These are phyloP conservation scores for Dasypogon diadema DNA, from an alignment of 2,888 invertebrate species.

Conservation along the genomic window DNA sequence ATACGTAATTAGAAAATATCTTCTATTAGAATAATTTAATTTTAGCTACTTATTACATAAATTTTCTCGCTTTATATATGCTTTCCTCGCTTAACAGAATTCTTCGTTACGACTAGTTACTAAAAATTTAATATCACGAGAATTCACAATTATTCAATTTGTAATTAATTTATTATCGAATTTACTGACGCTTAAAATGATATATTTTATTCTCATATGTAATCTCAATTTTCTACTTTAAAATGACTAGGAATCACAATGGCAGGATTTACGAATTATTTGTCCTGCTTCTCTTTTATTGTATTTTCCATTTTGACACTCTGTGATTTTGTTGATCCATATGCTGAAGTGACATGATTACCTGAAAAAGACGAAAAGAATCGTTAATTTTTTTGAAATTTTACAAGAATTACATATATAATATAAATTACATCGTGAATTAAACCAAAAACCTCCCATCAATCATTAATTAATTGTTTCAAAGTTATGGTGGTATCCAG, in stretches of 20 bases:
- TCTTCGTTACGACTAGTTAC: slow-evolving; percentile 16
- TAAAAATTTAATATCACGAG: slow-evolving; percentile 41
- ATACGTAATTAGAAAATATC: slow-evolving; percentile 32
- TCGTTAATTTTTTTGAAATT: too few species aligned
- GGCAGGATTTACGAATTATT: slow-evolving; percentile 17
- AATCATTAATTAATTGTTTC: too few species aligned
- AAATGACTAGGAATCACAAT: slow-evolving; percentile 47
- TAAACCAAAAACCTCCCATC: too few species aligned
- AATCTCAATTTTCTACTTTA: slow-evolving; percentile 40
- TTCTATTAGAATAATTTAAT: background rate
- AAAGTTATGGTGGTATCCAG: too few species aligned
- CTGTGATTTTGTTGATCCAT: too few species aligned
- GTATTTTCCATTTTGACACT: too few species aligned
- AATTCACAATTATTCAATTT: slow-evolving; percentile 23
- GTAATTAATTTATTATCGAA: slow-evolving; percentile 34
- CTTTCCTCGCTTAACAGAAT: slow-evolving; percentile 23
- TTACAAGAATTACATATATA: too few species aligned
- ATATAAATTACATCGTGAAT: too few species aligned
- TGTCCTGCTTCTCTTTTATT: background rate
- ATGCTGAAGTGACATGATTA: too few species aligned
- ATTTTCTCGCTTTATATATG: slow-evolving; percentile 8
- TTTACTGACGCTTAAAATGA: slow-evolving; percentile 45
- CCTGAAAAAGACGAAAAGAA: too few species aligned
- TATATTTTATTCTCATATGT: slow-evolving; percentile 45
- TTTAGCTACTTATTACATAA: slow-evolving; percentile 35